These are phyloP conservation scores for Trisateles emortualis DNA, from an alignment of 2,888 invertebrate genomes.

Conservation along the genomic window DNA sequence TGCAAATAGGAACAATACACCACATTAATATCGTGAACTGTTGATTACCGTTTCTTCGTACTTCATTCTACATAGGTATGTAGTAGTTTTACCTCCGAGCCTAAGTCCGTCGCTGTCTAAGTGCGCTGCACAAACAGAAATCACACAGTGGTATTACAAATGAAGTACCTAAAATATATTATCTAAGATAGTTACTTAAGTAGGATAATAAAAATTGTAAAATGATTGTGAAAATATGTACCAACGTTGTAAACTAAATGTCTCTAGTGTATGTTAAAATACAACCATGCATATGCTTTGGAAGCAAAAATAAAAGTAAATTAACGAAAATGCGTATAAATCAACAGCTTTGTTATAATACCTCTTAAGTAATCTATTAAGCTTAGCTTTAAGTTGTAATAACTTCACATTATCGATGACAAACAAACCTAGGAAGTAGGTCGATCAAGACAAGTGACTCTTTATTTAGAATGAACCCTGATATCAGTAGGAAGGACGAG, in stretches of 20 bases:
- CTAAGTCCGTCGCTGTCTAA: constrained; percentile 23
- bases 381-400: too few relatives aligned
- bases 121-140: constrained; percentile 48
- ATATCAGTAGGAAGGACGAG: constrained; percentile 3
- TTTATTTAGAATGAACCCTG: constrained; percentile 6
- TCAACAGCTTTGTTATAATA: too few relatives aligned
- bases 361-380: too few relatives aligned
- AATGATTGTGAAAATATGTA: neutral
- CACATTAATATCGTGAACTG: neutral
- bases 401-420: too few relatives aligned
- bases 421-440: too few relatives aligned
- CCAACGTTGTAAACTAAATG: neutral
- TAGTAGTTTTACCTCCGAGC: constrained; percentile 48
- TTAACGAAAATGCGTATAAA: too few relatives aligned
- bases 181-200: too few relatives aligned
- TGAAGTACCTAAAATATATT: too few relatives aligned
- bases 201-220: too few relatives aligned
- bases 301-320: too few relatives aligned
- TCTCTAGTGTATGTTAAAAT: too few relatives aligned
- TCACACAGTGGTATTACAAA: neutral
- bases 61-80: constrained; percentile 22
- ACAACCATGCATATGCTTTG: too few relatives aligned
- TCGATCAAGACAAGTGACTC: constrained; percentile 19
- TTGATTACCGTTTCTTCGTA: neutral
- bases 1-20: constrained; percentile 68